These are phyloP conservation scores for Daphoenositta chrysoptera DNA, from an alignment of 2,113 vertebrate genomes.

Conservation along the genomic window DNA sequence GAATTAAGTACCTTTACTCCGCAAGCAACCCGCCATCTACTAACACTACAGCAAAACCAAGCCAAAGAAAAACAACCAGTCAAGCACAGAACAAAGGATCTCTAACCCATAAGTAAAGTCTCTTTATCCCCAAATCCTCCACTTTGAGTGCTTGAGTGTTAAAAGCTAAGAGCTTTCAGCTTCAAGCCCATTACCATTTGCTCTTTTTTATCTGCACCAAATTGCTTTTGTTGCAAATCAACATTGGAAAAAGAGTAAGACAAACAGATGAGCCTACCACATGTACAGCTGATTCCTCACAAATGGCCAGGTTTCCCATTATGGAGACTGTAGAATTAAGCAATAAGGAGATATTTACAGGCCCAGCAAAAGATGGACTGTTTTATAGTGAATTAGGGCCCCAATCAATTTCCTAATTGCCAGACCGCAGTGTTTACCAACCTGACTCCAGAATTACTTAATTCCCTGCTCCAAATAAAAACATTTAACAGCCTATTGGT, in stretches of 20 bases:
- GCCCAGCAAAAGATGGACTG: neutral
- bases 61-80: neutral
- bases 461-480: slow-evolving; percentile 3
- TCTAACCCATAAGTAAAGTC: neutral
- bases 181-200: neutral
- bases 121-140: neutral
- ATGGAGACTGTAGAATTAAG: neutral
- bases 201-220: neutral
- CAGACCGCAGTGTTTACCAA: slow-evolving; percentile 1
- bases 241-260: neutral
- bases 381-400: neutral
- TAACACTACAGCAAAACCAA: neutral
- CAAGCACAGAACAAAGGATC: slow-evolving; percentile 12
- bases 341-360: slow-evolving; percentile 25
- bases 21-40: neutral
- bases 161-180: slow-evolving; percentile 36
- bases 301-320: neutral
- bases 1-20: neutral
- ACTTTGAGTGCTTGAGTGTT: neutral
- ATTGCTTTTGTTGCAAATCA: neutral
- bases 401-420: neutral
- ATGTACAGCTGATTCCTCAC: neutral
- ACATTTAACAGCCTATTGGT: neutral
- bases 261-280: neutral
- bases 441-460: slow-evolving; percentile 11